Percentiles rank a stretch among this genome's conserved stretches.
These are phyloP conservation scores for Acanthisitta chloris DNA, from an alignment of 2,113 vertebrate species.

Conservation along the genomic window DNA sequence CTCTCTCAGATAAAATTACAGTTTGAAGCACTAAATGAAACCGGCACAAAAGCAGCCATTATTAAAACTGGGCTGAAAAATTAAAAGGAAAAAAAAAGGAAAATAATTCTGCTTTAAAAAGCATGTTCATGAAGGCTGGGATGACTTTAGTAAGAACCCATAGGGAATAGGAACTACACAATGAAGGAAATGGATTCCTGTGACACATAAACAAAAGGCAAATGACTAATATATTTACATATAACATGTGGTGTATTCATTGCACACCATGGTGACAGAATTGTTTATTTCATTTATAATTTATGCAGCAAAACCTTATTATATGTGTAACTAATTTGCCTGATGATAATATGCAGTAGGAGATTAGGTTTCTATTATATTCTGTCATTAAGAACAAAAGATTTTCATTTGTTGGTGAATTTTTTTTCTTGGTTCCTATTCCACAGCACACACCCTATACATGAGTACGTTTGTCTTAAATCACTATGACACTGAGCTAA, in stretches of 20 bases:
- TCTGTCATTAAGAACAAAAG: constrained; percentile 75
- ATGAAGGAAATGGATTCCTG: constrained; percentile 76
- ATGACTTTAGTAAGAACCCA: constrained; percentile 65
- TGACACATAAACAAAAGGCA: constrained; percentile 80
- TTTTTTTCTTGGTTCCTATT: constrained; percentile 44
- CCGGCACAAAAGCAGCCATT: constrained; percentile 69
- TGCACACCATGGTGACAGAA: constrained; percentile 76
- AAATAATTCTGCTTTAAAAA: constrained; percentile 70
- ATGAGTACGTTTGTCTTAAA: not conserved
- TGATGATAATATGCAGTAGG: constrained; percentile 74
- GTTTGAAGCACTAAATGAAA: constrained; percentile 71
- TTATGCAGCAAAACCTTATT: constrained; percentile 81
- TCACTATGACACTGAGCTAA: not conserved
- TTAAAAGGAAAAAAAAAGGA: not conserved
- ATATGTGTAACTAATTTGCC: constrained; percentile 82
- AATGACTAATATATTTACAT: constrained; percentile 84
- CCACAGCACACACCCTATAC: not conserved
- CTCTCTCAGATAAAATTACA: constrained; percentile 64
- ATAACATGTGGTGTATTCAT: constrained; percentile 80
- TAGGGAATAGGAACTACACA: constrained; percentile 67
- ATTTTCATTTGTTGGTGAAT: constrained; percentile 54
- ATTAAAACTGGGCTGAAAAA: constrained; percentile 73
- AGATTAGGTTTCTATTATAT: constrained; percentile 74
- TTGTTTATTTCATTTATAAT: constrained; percentile 85
- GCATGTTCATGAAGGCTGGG: constrained; percentile 57